Evolutionary conservation across 2,113 vertebrate species (phyloP), one percentile per base, ranked within the genome.

Genomic region (Corvus hawaiiensis): DNA sequence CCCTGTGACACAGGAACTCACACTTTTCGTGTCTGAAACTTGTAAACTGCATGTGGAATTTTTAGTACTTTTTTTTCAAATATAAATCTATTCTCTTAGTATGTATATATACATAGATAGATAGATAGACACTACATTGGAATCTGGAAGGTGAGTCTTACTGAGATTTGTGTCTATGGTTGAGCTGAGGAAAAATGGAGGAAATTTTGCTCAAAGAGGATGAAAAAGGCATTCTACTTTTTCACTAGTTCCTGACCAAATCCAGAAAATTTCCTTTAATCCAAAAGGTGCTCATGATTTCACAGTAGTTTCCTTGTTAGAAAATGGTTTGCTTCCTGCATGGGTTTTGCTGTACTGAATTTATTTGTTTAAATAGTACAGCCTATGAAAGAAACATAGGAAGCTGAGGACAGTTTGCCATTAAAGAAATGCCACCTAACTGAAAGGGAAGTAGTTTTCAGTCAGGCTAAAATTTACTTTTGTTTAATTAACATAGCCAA

Each of bases 1-100:
- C 28, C 14, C 13, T 2, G 0, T 1, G 1, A 78, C 4, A 5
- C 14, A 39, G 63, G 14, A 52, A 14, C 21, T 74, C n/a, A 16
- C 4, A 28, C 3, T 44, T n/a, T 30, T 13, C 48, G 37, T 13
- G 14, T 23, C 28, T 75, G 78, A 59, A 87, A 56, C 16, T 33
- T 46, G n/a, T 62, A 37, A 77, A 37, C 17, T 14, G 10, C 8
- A n/a, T 13, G 13, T 56, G 32, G 18, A 43, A 5, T 3, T 62
- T 94, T 63, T 17, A 33, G 20, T 8, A 59, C 23, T 23, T 30
- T 4, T 11, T 39, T 32, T 23, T 37, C 56, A 49, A 75, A 63
- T 44, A 37, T 5, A 63, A 32, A 69, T 58, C 49, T 76, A 22
- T 33, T 90, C 13, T 86, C 14, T 61, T 61, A 35, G 16, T 16